Percentiles rank a stretch among this genome's conserved stretches.
Evolutionary conservation across 2,888 invertebrate species (phyloP).

Genomic region (Stegana nigrithorax): DNA sequence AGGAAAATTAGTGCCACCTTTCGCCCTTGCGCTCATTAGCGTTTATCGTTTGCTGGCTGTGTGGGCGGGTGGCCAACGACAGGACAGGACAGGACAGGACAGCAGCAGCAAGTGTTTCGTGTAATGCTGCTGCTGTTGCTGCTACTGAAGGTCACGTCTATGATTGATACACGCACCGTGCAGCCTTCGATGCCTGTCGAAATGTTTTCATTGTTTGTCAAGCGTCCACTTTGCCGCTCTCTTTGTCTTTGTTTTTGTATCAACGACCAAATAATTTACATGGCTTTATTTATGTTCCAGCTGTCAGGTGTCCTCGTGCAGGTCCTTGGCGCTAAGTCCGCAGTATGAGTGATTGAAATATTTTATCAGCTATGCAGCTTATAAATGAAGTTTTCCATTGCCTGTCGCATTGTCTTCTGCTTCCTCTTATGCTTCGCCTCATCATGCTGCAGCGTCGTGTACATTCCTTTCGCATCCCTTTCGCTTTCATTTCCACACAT

Average conservation of each 20-base stretch:
- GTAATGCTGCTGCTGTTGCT: too few species aligned
- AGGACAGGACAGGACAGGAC: too few species aligned
- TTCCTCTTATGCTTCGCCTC: background rate
- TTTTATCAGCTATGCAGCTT: slow-evolving; percentile 2
- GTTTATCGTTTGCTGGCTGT: too few species aligned
- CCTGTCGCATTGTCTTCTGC: too few species aligned
- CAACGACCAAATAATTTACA: slow-evolving; percentile 58
- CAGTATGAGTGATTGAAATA: slow-evolving; percentile 13
- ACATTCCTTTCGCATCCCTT: background rate
- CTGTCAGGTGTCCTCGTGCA: slow-evolving; percentile 50
- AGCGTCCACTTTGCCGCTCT: background rate
- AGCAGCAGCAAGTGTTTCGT: too few species aligned
- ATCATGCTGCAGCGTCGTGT: background rate
- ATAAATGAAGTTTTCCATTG: slow-evolving; percentile 3
- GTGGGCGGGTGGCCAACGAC: too few species aligned
- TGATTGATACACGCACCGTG: too few species aligned
- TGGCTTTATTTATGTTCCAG: slow-evolving; percentile 52
- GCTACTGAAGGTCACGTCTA: too few species aligned
- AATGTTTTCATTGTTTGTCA: background rate
- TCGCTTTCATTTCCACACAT: too few species aligned
- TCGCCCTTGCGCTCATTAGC: too few species aligned
- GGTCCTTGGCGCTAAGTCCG: background rate
- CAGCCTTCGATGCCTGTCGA: background rate
- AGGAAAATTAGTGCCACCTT: too few species aligned
- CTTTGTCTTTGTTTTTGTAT: too few species aligned